Base-by-base conservation (phyloP, 2,797 vertebrate species). In the Eremophila alpestris region DNA sequence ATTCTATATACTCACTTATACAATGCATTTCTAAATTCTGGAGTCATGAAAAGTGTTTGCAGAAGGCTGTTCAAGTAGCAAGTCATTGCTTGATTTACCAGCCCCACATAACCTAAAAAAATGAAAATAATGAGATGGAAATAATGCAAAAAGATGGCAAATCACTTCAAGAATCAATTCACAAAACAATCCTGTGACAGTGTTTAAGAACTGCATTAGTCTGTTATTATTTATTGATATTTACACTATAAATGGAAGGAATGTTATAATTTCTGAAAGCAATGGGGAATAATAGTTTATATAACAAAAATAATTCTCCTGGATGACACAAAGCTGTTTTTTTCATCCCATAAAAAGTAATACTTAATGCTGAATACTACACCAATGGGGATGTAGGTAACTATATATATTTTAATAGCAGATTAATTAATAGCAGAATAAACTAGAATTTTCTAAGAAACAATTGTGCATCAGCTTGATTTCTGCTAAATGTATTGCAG, bases 61-160 rank as follows among this genome's bases (percentile, higher is more conserved):
- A 99, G 98, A 90, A 99, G 98, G 97, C 99, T 99, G 98, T 99
- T 99, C 97, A 99, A 97, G 97, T 99, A 99, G 97, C 99, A 99
- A 82, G 99, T 99, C 99, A 99, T 99, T 73, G 99, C 99, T 97
- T 99, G 99, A 97, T 99, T 99, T 95, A 99, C 99, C 97, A 99
- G 98, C 79, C 99, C 99, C 90, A 99, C 99, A 62, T 99, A 99
- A 93, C 99, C 99, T 99, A 89, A 52, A 97, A 95, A 94, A 41
- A 97, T 12, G 93, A n/a, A 83, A 95, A 96, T 30, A 95, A 85
- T 21, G 17, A 93, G 23, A 87, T 23, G 41, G 32, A 95, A 87
- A 63, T 52, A 89, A 87, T 2, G 5, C 12, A 73, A 51, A 77
- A 36, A 86, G 26, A 74, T 34, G 20, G 23, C 3, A 78, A 77